Evolutionary conservation across 2,888 invertebrate species (phyloP).

Genomic region (Pasiphila rectangulata): DNA sequence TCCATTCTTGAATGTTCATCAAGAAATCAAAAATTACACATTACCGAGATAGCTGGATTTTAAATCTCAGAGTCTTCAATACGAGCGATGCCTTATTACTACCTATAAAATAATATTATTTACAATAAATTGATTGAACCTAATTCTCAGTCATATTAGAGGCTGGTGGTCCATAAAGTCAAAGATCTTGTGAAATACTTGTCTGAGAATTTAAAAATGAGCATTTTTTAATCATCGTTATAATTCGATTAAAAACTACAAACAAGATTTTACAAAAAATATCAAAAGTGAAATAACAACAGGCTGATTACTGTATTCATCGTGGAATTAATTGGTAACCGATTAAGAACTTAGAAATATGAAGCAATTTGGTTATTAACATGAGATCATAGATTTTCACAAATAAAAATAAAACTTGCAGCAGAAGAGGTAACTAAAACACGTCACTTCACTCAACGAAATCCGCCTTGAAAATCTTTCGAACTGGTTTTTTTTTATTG

Average conservation of each 20-base stretch:
- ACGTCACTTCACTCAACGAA: not conserved
- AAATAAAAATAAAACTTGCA: slow-evolving; percentile 36
- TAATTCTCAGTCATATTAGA: slow-evolving; percentile 76
- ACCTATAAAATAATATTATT: slow-evolving; percentile 57
- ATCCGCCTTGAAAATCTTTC: not conserved
- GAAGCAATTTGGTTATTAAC: slow-evolving; percentile 64
- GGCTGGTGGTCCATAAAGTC: slow-evolving; percentile 47
- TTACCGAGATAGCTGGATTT: slow-evolving; percentile 44
- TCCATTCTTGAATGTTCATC: slow-evolving; percentile 29
- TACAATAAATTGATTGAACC: slow-evolving; percentile 76
- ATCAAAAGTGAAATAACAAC: too few species aligned
- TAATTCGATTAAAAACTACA: not conserved
- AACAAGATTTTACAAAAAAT: not conserved
- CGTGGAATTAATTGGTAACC: slow-evolving; percentile 48
- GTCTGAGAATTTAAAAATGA: slow-evolving; percentile 29
- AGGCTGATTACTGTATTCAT: not conserved
- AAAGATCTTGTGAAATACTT: slow-evolving; percentile 27
- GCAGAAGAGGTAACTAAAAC: slow-evolving; percentile 9
- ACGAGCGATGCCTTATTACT: slow-evolving; percentile 41
- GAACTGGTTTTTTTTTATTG: too few species aligned
- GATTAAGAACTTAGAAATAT: slow-evolving; percentile 46
- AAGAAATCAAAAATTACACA: slow-evolving; percentile 35
- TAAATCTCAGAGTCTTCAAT: slow-evolving; percentile 45
- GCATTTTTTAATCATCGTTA: not conserved
- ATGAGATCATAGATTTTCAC: slow-evolving; percentile 62